Evolutionary conservation across 2,888 invertebrate species (phyloP).

Genomic region (Melanophora roralis): DNA sequence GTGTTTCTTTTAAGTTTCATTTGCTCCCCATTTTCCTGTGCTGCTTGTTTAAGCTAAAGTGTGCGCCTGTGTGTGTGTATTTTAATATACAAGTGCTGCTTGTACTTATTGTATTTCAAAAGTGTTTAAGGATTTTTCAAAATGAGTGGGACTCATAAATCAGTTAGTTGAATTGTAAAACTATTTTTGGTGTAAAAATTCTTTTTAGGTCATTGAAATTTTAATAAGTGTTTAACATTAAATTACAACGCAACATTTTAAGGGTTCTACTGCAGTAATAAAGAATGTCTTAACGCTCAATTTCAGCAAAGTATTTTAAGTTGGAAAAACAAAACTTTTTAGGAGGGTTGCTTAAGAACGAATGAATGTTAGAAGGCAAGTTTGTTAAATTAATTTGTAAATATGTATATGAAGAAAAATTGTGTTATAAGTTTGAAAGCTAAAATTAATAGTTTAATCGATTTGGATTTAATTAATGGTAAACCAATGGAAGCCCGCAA

Average conservation of each 20-base stretch:
- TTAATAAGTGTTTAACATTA: neutral
- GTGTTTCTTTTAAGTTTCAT: slow-evolving; percentile 12
- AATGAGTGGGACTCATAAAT: slow-evolving; percentile 14
- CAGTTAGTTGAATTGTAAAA: slow-evolving; percentile 1
- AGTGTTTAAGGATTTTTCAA: slow-evolving; percentile 26
- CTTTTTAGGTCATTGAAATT: slow-evolving; percentile 1
- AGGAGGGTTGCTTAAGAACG: too few relatives aligned
- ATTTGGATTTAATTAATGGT: too few relatives aligned
- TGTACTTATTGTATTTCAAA: slow-evolving; percentile 24
- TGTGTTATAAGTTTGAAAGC: too few relatives aligned
- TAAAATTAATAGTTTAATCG: too few relatives aligned
- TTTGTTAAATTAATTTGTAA: too few relatives aligned
- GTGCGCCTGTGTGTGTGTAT: neutral
- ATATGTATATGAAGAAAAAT: too few relatives aligned
- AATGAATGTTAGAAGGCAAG: too few relatives aligned
- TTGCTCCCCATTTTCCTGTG: neutral
- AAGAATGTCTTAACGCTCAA: too few relatives aligned
- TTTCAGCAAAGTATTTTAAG: too few relatives aligned
- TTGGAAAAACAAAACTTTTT: too few relatives aligned
- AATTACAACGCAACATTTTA: neutral
- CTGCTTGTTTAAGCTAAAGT: neutral
- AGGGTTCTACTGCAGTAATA: neutral
- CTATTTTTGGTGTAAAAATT: neutral
- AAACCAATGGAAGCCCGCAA: too few relatives aligned
- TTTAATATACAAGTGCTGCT: neutral